phyloP scores from a whole-genome alignment of 2,797 vertebrate species.

The Spondyliosoma cantharus region DNA sequence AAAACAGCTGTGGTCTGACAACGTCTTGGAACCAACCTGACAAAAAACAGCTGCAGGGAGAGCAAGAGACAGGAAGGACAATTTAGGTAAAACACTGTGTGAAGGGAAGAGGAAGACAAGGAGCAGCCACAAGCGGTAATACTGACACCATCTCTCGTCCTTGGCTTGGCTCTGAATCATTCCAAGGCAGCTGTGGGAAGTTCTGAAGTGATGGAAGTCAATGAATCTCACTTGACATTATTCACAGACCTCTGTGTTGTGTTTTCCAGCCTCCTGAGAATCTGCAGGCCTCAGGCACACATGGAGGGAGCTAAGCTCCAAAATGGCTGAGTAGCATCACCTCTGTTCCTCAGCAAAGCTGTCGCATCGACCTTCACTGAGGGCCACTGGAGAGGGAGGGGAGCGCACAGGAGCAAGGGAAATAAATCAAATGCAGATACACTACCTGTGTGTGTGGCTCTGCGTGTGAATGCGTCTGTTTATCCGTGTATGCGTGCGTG shows the following conservation, averaged over 20 bases:
- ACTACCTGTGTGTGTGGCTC: constrained; percentile 46
- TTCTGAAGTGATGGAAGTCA: constrained; percentile 65
- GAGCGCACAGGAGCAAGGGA: constrained; percentile 49
- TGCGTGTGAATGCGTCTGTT: constrained; percentile 49
- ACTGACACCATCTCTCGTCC: constrained; percentile 55
- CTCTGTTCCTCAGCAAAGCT: constrained; percentile 60
- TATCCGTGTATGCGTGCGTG: constrained; percentile 24
- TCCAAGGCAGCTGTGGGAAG: constrained; percentile 57
- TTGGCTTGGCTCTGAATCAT: constrained; percentile 51
- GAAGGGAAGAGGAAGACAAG: constrained; percentile 54
- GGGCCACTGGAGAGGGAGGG: constrained; percentile 49
- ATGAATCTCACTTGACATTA: constrained; percentile 63
- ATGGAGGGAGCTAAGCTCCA: constrained; percentile 49
- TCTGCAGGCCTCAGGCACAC: constrained; percentile 61
- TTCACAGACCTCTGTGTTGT: constrained; percentile 61
- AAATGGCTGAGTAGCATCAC: constrained; percentile 65
- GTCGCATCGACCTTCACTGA: constrained; percentile 73
- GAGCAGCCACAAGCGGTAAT: constrained; percentile 42
- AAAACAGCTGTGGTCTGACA: constrained; percentile 74
- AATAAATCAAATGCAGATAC: constrained; percentile 73
- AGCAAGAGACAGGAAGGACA: constrained; percentile 67
- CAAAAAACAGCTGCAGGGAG: constrained; percentile 72
- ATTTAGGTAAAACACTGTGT: constrained; percentile 63
- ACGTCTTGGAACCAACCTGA: constrained; percentile 69
- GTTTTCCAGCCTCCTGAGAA: constrained; percentile 61